These are phyloP conservation scores for Nemotelus pantherinus DNA, from an alignment of 2,888 invertebrate genomes.

Conservation along the genomic window DNA sequence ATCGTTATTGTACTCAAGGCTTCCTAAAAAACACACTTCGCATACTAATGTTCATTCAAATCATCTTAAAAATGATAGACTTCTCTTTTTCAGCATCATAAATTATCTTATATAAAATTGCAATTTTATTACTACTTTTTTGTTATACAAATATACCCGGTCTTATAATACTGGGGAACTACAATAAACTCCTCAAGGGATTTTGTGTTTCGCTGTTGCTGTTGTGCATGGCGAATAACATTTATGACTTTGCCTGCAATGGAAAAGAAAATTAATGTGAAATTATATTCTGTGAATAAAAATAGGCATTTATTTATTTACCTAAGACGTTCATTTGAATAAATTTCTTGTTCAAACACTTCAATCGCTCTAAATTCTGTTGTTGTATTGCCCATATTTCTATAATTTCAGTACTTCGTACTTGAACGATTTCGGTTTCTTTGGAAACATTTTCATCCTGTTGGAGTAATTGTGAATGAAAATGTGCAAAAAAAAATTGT, in stretches of 20 bases:
- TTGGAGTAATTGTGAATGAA: no score
- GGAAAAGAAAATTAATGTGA: not conserved
- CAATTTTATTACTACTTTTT: conserved; percentile 56
- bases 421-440: conserved; percentile 56
- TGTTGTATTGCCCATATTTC: conserved; percentile 59
- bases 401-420: conserved; percentile 60
- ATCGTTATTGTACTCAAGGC: no score
- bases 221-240: conserved; percentile 61
- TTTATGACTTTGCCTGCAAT: conserved; percentile 62
- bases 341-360: conserved; percentile 60
- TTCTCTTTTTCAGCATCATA: conserved; percentile 3
- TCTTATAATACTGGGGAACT: conserved; percentile 64
- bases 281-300: not conserved
- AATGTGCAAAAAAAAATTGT: no score
- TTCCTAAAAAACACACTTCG: no score
- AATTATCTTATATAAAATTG: conserved; percentile 40
- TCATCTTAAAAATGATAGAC: not conserved
- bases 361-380: conserved; percentile 59
- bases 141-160: conserved; percentile 62
- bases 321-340: conserved; percentile 62
- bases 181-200: conserved; percentile 60
- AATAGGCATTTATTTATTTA: conserved; percentile 50
- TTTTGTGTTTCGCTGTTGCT: conserved; percentile 55
- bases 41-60: not conserved
- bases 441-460: conserved; percentile 54